phyloP scores from a whole-genome alignment of 2,888 invertebrate genomes.

The Cetonia aurata region DNA sequence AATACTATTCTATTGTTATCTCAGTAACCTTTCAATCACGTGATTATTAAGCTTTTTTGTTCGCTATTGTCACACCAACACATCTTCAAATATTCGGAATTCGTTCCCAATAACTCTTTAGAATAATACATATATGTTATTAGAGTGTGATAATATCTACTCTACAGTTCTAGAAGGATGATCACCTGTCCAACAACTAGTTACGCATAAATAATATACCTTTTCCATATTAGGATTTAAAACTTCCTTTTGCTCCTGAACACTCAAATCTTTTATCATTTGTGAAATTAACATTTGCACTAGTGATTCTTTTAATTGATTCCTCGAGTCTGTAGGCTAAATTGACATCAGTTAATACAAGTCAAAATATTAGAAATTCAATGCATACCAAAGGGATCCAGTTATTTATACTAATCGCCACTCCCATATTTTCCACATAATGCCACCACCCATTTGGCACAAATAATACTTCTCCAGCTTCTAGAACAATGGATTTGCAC shows the following conservation, averaged over 20 bases:
- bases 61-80: too few species aligned
- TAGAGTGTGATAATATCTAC: too few species aligned
- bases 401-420: constrained; percentile 74
- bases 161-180: too few species aligned
- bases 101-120: too few species aligned
- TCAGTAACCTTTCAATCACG: too few species aligned
- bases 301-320: constrained; percentile 74
- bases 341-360: constrained; percentile 45
- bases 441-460: constrained; percentile 98
- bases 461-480: constrained; percentile 88
- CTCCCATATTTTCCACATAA: constrained; percentile 89
- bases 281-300: constrained; percentile 76
- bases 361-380: neutral
- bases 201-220: constrained; percentile 21
- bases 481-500: constrained; percentile 72
- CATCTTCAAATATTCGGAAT: too few species aligned
- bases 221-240: constrained; percentile 79
- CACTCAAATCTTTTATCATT: constrained; percentile 70
- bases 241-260: constrained; percentile 67
- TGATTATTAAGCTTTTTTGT: too few species aligned
- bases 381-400: constrained; percentile 79
- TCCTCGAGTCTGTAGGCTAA: constrained; percentile 67
- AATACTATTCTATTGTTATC: too few species aligned
- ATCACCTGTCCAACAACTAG: neutral
- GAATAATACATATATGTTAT: too few species aligned